A percentile compares a stretch with the other conserved stretches of the same genome.
Evolutionary conservation across 1,140 invertebrate species (phyloP).

Genomic region (Whitmania pigra): DNA sequence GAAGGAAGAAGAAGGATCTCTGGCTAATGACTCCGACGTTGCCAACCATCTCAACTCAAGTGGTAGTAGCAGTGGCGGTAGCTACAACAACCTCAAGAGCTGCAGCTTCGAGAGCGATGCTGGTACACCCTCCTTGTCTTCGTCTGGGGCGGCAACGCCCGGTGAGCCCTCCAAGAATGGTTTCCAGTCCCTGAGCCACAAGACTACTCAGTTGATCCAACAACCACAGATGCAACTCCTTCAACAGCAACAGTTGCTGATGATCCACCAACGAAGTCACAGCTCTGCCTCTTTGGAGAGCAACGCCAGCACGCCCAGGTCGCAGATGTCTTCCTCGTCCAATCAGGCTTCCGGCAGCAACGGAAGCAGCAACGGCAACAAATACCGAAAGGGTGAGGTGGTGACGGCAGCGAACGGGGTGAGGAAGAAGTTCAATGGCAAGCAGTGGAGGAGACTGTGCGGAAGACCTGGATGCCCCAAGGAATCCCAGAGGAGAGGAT

Average conservation of each 20-base stretch:
- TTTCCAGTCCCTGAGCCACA: background rate
- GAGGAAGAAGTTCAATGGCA: slow-evolving; percentile 96
- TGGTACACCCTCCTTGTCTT: slow-evolving; percentile 1
- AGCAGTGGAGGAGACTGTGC: slow-evolving; percentile 92
- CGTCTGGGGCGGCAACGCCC: slow-evolving; percentile 4
- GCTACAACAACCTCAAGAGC: slow-evolving; percentile 24
- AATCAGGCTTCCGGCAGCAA: background rate
- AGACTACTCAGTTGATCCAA: background rate
- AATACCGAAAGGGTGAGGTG: slow-evolving; percentile 96
- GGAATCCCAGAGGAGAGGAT: slow-evolving; percentile 89
- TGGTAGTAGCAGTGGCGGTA: slow-evolving; percentile 45
- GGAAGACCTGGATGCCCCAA: slow-evolving; percentile 90
- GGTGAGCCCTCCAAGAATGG: background rate
- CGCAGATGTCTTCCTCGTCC: slow-evolving; percentile 50
- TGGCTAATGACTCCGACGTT: slow-evolving; percentile 31
- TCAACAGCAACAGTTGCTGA: slow-evolving; percentile 29
- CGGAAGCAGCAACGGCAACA: slow-evolving; percentile 44
- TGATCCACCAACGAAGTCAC: slow-evolving; percentile 37
- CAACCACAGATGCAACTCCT: slow-evolving; percentile 3
- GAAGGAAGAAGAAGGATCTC: background rate
- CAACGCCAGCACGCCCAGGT: slow-evolving; percentile 38
- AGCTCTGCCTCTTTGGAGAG: slow-evolving; percentile 40
- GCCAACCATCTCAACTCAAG: slow-evolving; percentile 36
- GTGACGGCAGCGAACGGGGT: slow-evolving; percentile 90
- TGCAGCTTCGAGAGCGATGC: slow-evolving; percentile 34